Evolutionary conservation across 2,888 invertebrate genomes (phyloP).

Genomic region (Prenolepis imparis): DNA sequence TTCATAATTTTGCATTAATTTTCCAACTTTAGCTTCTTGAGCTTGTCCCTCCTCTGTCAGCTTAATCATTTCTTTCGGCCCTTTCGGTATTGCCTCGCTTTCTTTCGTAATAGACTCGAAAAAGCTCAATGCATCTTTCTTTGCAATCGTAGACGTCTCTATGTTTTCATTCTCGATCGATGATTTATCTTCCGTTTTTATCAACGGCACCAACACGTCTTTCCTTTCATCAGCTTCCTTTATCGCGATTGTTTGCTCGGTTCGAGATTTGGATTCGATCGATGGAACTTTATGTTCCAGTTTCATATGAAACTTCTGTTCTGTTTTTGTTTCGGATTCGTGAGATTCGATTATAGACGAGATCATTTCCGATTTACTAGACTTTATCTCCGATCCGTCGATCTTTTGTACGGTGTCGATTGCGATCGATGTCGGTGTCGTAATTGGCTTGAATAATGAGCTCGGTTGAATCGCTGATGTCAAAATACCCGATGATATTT

Average conservation of each 20-base stretch:
- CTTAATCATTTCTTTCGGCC: slow-evolving; percentile 85
- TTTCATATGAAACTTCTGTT: slow-evolving; percentile 85
- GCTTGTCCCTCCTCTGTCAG: slow-evolving; percentile 80
- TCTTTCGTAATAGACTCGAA: slow-evolving; percentile 90
- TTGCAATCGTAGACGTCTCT: slow-evolving; percentile 89
- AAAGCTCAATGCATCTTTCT: slow-evolving; percentile 89
- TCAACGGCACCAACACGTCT: slow-evolving; percentile 56
- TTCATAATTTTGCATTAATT: slow-evolving; percentile 84
- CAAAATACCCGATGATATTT: slow-evolving; percentile 81
- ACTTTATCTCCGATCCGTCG: slow-evolving; percentile 76
- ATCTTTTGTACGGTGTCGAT: slow-evolving; percentile 79
- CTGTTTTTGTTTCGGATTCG: slow-evolving; percentile 84
- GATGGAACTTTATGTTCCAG: slow-evolving; percentile 84
- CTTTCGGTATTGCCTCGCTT: slow-evolving; percentile 79
- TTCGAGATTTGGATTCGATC: slow-evolving; percentile 69
- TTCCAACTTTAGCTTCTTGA: slow-evolving; percentile 83
- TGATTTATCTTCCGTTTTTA: slow-evolving; percentile 72
- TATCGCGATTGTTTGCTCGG: slow-evolving; percentile 63
- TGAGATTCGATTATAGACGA: slow-evolving; percentile 84
- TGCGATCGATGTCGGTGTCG: slow-evolving; percentile 68
- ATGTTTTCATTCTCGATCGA: slow-evolving; percentile 84
- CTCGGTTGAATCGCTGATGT: slow-evolving; percentile 82
- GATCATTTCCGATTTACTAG: slow-evolving; percentile 83
- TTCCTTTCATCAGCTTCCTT: slow-evolving; percentile 72
- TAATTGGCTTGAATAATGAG: slow-evolving; percentile 78